Evolutionary conservation across 2,113 vertebrate species (phyloP).

Genomic region (Cricetomys ansorgei): DNA sequence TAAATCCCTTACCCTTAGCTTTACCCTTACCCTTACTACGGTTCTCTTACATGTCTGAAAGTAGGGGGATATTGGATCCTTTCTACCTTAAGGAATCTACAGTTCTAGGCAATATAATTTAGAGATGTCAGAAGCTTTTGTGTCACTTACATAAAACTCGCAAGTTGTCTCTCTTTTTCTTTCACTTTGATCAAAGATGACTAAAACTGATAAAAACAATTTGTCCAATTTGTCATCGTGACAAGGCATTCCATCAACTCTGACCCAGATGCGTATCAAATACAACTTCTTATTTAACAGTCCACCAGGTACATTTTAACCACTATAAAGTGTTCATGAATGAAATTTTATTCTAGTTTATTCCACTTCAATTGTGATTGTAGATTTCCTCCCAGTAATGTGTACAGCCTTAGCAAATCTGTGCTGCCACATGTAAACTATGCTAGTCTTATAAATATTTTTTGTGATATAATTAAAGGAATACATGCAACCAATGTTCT

Average conservation of each 20-base stretch:
- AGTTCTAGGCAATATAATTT: constrained; percentile 8
- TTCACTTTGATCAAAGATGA: constrained; percentile 49
- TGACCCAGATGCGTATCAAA: constrained; percentile 48
- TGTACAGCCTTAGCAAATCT: neutral
- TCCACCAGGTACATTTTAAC: constrained; percentile 27
- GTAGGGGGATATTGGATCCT: neutral
- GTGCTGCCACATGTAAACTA: neutral
- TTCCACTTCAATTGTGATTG: neutral
- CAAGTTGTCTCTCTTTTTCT: neutral
- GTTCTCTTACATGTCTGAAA: neutral
- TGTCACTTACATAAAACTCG: constrained; percentile 40
- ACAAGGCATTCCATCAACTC: constrained; percentile 58
- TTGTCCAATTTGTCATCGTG: constrained; percentile 65
- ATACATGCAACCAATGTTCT: neutral
- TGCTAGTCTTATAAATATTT: constrained; percentile 24
- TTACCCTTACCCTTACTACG: neutral
- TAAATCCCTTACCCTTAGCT: neutral
- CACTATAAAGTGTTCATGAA: neutral
- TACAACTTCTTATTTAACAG: constrained; percentile 57
- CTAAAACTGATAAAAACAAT: constrained; percentile 53
- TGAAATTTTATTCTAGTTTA: constrained; percentile 20
- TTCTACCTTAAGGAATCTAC: constrained; percentile 2
- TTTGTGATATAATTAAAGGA: constrained; percentile 1
- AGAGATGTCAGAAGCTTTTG: constrained; percentile 32
- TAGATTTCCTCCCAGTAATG: constrained; percentile 21